Evolutionary conservation across 2,113 vertebrate species (phyloP).

Genomic region (Phalacrocorax carbo): DNA sequence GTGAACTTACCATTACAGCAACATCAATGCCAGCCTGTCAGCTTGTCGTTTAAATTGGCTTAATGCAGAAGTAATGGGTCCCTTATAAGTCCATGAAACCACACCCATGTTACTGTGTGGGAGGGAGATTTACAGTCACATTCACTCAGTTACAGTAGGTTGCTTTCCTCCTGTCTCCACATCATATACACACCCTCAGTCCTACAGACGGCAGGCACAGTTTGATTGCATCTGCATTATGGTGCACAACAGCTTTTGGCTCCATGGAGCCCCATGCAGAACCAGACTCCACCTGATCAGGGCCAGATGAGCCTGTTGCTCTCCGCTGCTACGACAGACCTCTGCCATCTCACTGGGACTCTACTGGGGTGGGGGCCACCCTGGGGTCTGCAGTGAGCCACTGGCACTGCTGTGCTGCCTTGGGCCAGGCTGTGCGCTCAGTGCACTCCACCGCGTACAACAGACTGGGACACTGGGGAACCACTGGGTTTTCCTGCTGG

Average conservation of each 20-base stretch:
- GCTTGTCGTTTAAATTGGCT: not conserved
- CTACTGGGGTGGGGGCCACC: not conserved
- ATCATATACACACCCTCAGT: not conserved
- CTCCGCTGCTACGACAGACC: not conserved
- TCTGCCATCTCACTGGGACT: not conserved
- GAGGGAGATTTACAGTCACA: not conserved
- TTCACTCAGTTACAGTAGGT: not conserved
- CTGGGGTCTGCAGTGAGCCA: not conserved
- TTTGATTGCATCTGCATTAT: not conserved
- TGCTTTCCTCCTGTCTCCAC: not conserved
- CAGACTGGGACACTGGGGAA: not conserved
- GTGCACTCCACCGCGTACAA: not conserved
- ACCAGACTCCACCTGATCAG: not conserved
- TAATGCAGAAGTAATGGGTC: not conserved
- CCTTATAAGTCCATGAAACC: not conserved
- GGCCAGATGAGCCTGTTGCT: rapidly evolving
- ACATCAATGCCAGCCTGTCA: not conserved
- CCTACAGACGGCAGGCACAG: not conserved
- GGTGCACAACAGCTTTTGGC: not conserved
- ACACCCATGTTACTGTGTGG: not conserved
- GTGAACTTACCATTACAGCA: not conserved
- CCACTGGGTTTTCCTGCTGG: not conserved
- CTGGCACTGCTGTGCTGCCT: not conserved
- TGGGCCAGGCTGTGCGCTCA: not conserved
- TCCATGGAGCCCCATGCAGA: not conserved